Evolutionary conservation across 2,888 invertebrate genomes (phyloP).

Genomic region (Orthonychiurus folsomi): DNA sequence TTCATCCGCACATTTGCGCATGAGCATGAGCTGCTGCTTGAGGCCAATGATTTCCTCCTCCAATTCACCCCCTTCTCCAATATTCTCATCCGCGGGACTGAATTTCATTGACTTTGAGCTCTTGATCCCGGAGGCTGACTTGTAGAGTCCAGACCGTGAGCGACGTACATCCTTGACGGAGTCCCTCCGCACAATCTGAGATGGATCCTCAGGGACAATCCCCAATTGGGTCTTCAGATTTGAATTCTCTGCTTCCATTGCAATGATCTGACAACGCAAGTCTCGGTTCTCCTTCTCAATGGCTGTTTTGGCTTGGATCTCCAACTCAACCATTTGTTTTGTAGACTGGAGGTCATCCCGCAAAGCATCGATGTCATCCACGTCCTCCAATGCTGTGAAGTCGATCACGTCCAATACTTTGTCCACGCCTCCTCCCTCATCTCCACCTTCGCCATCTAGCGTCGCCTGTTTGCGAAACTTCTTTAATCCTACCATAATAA

Average conservation of each 20-base stretch:
- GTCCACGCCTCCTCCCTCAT: conserved; percentile 14
- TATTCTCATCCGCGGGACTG: conserved; percentile 20
- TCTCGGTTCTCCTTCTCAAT: conserved; percentile 77
- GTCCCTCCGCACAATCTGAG: conserved; percentile 30
- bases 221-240: conserved; percentile 35
- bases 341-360: conserved; percentile 84
- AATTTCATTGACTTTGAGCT: conserved; percentile 32
- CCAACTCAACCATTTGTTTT: conserved; percentile 79
- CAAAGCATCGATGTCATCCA: conserved; percentile 82
- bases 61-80: conserved; percentile 33
- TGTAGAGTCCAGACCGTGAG: conserved; percentile 39
- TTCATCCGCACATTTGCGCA: conserved; percentile 61
- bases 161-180: conserved; percentile 30
- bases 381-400: conserved; percentile 38
- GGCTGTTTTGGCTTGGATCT: conserved; percentile 74
- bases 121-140: conserved; percentile 38
- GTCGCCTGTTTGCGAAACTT: conserved; percentile 84
- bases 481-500: conserved; percentile 49
- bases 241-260: conserved; percentile 36
- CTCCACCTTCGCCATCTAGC: conserved; percentile 62
- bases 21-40: conserved; percentile 37
- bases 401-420: neutral
- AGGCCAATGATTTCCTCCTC: conserved; percentile 40
- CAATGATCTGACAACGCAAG: conserved; percentile 46
- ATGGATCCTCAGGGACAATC: conserved; percentile 34